Evolutionary conservation across 1,140 invertebrate species (phyloP), one percentile per base, ranked within the genome.

Genomic region (Drosophila nebulosa): DNA sequence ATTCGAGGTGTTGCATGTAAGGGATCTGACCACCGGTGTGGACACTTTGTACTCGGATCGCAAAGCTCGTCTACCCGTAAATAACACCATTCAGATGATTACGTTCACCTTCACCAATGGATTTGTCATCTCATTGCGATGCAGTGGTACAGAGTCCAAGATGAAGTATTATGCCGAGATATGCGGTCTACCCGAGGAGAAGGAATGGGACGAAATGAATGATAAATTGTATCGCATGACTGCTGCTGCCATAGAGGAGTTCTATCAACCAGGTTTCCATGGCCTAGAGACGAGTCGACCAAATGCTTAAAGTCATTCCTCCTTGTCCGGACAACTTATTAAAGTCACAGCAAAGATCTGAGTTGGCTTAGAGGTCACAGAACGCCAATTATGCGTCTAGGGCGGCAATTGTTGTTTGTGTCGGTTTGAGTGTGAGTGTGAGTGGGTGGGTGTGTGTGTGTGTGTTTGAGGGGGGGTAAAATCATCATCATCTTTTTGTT

Each of bases 61-160:
- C 12, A 95, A 94, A 90, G 94, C 97, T 0, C 93, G 95, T 22
- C 91, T 99, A 21, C 97, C 98, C 7, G 92, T 93, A 1, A 97
- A 95, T 14, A 93, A 93, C 68, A 94, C 93, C 30, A 93, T 39
- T 71, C 96, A 99, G 92, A 98, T 99, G 97, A 95, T 99, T 9
- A 98, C 97, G 0, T 98, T 99, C 90, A 94, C 94, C 9, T 98
- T 99, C 91, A 92, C 94, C 39, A 98, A 97, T 92, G 98, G 97
- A 1, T 94, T 97, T 76, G 94, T 96, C 3, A 93, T 96, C 1
- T 99, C 97, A 0, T 92, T 99, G 9, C 94, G 99, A 64, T 98
- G 97, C 0, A 99, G 97, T 92, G 97, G 98, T 12, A 99, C 98
- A 0, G 98, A 99, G 91, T 97, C 98, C 16, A 99, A 99, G 92